phyloP scores from a whole-genome alignment of 2,888 invertebrate genomes.

The Gerris lacustris region DNA sequence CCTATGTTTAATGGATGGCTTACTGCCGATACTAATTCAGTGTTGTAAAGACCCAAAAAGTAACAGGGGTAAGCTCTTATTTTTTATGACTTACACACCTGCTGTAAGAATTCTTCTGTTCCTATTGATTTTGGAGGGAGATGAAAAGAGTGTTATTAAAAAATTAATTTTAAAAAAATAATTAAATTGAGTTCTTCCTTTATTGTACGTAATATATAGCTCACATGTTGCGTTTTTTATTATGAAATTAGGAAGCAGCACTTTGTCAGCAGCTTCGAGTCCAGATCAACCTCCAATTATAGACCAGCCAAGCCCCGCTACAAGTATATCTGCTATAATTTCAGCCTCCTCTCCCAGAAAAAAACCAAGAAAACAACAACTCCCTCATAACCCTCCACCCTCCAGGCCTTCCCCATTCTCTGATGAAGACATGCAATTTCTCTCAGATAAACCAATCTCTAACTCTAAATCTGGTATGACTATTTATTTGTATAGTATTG shows the following conservation, averaged over 20 bases:
- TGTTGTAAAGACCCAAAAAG: too few species aligned
- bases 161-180: too few species aligned
- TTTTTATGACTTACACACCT: too few species aligned
- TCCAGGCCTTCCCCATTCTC: constrained; percentile 31
- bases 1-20: too few species aligned
- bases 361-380: constrained; percentile 78
- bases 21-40: too few species aligned
- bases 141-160: too few species aligned
- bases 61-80: too few species aligned
- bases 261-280: constrained; percentile 30
- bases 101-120: too few species aligned
- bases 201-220: background rate
- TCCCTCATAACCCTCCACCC: constrained; percentile 41
- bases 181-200: too few species aligned
- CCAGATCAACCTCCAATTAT: constrained; percentile 21
- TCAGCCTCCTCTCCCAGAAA: constrained; percentile 51
- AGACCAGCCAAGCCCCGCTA: constrained; percentile 29
- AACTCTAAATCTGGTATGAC: constrained; percentile 36
- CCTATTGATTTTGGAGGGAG: too few species aligned
- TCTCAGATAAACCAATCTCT: constrained; percentile 43
- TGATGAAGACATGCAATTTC: constrained; percentile 49
- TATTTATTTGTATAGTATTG: constrained; percentile 3
- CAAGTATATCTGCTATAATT: constrained; percentile 36
- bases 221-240: background rate
- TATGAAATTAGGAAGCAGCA: background rate